Base-by-base conservation (phyloP, 2,113 vertebrate genomes). In the Austrofundulus limnaeus region DNA sequence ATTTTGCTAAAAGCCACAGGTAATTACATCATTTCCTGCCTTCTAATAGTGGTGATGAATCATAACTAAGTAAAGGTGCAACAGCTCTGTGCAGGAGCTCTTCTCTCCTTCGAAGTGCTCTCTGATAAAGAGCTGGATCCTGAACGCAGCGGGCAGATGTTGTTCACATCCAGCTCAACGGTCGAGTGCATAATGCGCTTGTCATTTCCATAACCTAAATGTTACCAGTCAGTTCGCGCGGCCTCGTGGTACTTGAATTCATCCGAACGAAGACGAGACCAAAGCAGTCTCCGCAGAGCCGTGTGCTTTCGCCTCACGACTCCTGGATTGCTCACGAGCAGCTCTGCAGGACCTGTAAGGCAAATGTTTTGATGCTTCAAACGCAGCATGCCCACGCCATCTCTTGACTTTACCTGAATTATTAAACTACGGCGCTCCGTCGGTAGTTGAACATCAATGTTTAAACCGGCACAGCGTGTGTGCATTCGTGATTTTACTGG, bases 131-230 rank as follows among this genome's bases (percentile, higher is more conserved):
- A 21, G 51, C 61, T 10, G 28, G 24, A 59, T 55, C 41, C 51
- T 57, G 69, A 39, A 46, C 25, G 0, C 52, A 63, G 34, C 42
- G 41, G 70, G 75, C 64, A 66, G 74, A 79, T 68, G 76, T 61
- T 71, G 52, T 52, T 72, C 61, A 38, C 51, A 66, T 72, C 19
- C 59, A 1, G 41, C 67, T 71, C 1, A 11, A 61, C 59, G 65
- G 52, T 58, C 70, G 70, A 77, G 77, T 76, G 73, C 69, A 64
- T 76, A 72, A 82, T 78, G 19, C 15, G n/a, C 64, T 59, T 45
- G 72, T 72, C 80, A 64, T 80, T 80, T 77, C 70, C 56, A 74
- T 66, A 61, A 66, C 66, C 61, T 12, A 57, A 53, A 73, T 77
- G 52, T 65, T 21, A 48, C 55, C 66, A 16, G 9, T 74, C 63